These are phyloP conservation scores for Microctonus aethiopoides DNA, from an alignment of 2,888 invertebrate species.

Conservation along the genomic window DNA sequence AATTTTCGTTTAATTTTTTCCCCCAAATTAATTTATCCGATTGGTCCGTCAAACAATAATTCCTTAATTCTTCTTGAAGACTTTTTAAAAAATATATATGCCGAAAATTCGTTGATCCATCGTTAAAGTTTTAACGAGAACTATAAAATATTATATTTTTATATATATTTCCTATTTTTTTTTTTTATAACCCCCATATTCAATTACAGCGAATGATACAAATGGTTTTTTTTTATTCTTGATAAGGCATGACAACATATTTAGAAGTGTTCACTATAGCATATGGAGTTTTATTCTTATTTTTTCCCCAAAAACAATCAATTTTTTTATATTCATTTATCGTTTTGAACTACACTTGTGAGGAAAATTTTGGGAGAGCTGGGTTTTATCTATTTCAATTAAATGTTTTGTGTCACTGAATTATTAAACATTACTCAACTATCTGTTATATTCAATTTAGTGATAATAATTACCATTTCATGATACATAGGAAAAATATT, in stretches of 20 bases:
- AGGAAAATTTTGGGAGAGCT: background rate
- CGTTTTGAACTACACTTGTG: background rate
- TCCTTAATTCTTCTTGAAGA: slow-evolving; percentile 37
- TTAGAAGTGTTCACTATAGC: slow-evolving; percentile 42
- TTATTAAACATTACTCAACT: background rate
- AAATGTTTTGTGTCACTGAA: background rate
- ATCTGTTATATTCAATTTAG: background rate
- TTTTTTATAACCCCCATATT: slow-evolving; percentile 7
- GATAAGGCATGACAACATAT: slow-evolving; percentile 48
- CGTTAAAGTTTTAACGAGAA: slow-evolving; percentile 5
- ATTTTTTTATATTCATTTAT: slow-evolving; percentile 12
- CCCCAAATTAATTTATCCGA: slow-evolving; percentile 40
- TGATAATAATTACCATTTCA: background rate
- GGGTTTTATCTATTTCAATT: background rate
- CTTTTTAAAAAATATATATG: slow-evolving; percentile 39
- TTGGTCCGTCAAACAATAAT: slow-evolving; percentile 6
- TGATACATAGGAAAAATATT: background rate
- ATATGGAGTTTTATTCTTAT: slow-evolving; percentile 33
- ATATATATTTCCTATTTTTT: slow-evolving; percentile 21
- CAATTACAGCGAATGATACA: slow-evolving; percentile 34
- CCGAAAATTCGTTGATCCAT: slow-evolving; percentile 25
- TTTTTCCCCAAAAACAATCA: slow-evolving; percentile 12
- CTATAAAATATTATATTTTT: slow-evolving; percentile 20
- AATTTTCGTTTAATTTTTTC: slow-evolving; percentile 52
- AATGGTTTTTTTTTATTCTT: slow-evolving; percentile 44